phyloP scores from a whole-genome alignment of 2,797 vertebrate genomes.

The Rhynchonycteris naso region DNA sequence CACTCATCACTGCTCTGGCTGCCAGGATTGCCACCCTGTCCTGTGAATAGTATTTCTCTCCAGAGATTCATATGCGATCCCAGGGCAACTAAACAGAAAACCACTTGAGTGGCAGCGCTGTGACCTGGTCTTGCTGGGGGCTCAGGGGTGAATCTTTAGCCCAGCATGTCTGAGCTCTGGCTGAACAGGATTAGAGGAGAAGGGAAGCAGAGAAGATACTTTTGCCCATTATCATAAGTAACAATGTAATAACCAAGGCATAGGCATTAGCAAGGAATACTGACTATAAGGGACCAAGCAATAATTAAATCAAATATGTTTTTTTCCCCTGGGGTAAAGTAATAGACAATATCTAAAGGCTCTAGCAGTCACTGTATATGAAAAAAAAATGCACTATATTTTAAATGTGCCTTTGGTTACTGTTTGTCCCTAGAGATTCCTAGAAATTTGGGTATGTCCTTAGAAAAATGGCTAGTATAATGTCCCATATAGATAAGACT shows the following conservation, averaged over 20 bases:
- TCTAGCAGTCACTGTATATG: not conserved
- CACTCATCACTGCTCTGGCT: not conserved
- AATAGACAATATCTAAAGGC: conserved; percentile 26
- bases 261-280: not conserved
- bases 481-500: not conserved
- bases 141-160: not conserved
- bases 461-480: not conserved
- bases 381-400: conserved; percentile 16
- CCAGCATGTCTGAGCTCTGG: not conserved
- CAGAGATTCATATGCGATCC: not conserved
- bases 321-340: not conserved
- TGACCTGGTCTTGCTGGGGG: not conserved
- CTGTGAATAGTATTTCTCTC: not conserved
- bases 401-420: not conserved
- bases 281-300: not conserved
- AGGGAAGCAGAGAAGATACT: not conserved
- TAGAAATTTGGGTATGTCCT: not conserved
- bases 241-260: not conserved
- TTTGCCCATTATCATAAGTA: not conserved
- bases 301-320: conserved; percentile 27
- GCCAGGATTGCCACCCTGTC: not conserved
- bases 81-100: not conserved
- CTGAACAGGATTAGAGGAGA: not conserved
- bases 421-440: not conserved
- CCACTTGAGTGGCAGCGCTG: not conserved